Evolutionary conservation across 2,888 invertebrate genomes (phyloP).

Genomic region (Aradus depressus): DNA sequence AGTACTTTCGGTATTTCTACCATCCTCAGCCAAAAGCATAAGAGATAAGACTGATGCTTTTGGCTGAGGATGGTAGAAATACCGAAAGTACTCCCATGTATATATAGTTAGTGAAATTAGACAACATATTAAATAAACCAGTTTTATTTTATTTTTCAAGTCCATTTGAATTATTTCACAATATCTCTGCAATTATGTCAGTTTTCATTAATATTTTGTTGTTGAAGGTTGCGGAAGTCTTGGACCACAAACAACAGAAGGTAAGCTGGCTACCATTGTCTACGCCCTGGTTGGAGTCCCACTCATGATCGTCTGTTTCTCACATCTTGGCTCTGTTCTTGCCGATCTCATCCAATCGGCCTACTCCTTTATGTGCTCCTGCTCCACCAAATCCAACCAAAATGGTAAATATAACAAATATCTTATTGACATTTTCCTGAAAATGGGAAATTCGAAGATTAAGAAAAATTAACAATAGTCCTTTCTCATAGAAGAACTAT

Average conservation of each 20-base stretch:
- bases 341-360: slow-evolving; percentile 64
- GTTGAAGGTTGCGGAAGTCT: slow-evolving; percentile 70
- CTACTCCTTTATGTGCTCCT: slow-evolving; percentile 44
- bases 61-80: no score
- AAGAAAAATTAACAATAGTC: no score
- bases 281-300: slow-evolving; percentile 84
- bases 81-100: no score
- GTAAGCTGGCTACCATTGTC: slow-evolving; percentile 72
- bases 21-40: no score
- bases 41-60: no score
- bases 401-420: slow-evolving; percentile 1
- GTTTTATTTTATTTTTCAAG: no score
- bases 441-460: background rate
- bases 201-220: background rate
- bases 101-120: no score
- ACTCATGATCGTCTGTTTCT: slow-evolving; percentile 71
- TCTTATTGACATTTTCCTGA: background rate
- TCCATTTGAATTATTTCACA: no score
- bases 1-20: no score
- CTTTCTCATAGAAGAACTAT: no score
- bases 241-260: slow-evolving; percentile 69
- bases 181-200: no score
- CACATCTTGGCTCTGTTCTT: slow-evolving; percentile 69
- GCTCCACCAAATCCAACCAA: slow-evolving; percentile 29
- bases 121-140: no score